Base-by-base conservation (phyloP, 2,113 vertebrate species). In the Sceloporus undulatus region DNA sequence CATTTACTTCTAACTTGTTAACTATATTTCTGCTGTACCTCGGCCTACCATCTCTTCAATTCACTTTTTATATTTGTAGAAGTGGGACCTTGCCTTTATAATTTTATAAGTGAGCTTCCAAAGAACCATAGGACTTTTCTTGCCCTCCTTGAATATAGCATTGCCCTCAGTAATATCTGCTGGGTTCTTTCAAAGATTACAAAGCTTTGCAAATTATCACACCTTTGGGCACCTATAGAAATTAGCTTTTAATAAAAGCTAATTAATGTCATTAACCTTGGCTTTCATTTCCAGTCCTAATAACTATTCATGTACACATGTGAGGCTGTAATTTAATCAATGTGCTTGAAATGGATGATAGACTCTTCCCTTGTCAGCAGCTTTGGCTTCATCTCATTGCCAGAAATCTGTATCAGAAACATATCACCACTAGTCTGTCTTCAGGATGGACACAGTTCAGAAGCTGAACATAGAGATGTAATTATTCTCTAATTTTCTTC, bases 241-340 rank as follows among this genome's bases (percentile, higher is more conserved):
- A 79, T 84, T 65, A 68, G 59, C 65, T 82, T 86, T 86, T 82
- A 68, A 82, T 75, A 90, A 82, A 90, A 70, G 6, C 52, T 73
- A 84, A 83, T 87, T 87, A 54, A 73, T 87, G 65, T 70, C 38
- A 87, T 83, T 90, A 84, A 74, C 52, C 79, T 84, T 79, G 75
- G 65, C 73, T 90, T 84, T 65, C 66, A 79, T 78, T 54, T 84
- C 34, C 27, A 89, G 66, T 77, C 54, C 59, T 87, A 74, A 71
- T 54, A 90, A 74, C 66, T 73, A 78, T 82, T 83, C 66, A 38
- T 74, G n/a, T 48, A 83, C 71, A 73, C 23, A 40, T 11, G 21
- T 59, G 76, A 73, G 74, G 3, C 27, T 48, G 54, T 79, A 87
- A 84, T 74, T 83, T 71, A 74, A 83, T 87, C 85, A 74, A 27